Evolutionary conservation across 35 echinoderm and acorn worm genomes (phyloP).

Genomic region (Holothuria glaberrima): DNA sequence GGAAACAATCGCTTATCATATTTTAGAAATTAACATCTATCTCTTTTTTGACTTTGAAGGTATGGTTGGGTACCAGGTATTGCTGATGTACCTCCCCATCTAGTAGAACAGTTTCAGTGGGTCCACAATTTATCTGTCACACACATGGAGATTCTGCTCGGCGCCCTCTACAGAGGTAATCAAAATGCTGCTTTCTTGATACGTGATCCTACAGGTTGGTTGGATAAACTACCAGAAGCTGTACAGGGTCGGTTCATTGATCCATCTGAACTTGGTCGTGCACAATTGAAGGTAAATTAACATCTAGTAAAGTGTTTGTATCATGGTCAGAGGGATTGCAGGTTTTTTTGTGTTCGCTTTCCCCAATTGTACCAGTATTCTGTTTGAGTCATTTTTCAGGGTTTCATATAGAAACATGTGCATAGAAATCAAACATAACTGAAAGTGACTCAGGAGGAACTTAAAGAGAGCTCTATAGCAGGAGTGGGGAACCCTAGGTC

Average conservation of each 20-base stretch:
- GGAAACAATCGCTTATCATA: too few relatives aligned
- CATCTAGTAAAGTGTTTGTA: too few relatives aligned
- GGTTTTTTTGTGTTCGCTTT: too few relatives aligned
- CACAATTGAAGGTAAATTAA: conserved; percentile 75
- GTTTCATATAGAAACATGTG: too few relatives aligned
- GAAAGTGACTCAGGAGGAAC: too few relatives aligned
- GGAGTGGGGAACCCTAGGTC: too few relatives aligned
- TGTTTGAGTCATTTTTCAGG: too few relatives aligned
- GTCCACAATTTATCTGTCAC: conserved; percentile 84
- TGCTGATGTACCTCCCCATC: conserved; percentile 73
- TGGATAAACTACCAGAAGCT: conserved; percentile 69
- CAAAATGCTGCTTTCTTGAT: conserved; percentile 80
- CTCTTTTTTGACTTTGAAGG: conserved; percentile 9
- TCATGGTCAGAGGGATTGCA: too few relatives aligned
- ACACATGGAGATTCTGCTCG: conserved; percentile 91
- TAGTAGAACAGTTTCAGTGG: conserved; percentile 75
- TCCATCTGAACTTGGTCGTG: conserved; percentile 54
- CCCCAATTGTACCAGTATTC: too few relatives aligned
- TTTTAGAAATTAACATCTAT: too few relatives aligned
- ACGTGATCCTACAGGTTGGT: conserved; percentile 38
- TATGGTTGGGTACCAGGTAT: conserved; percentile 90
- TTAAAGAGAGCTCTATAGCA: too few relatives aligned
- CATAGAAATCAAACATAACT: too few relatives aligned
- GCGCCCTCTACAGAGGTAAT: conserved; percentile 67
- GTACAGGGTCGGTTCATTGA: conserved; percentile 64